phyloP scores from a whole-genome alignment of 2,113 vertebrate genomes.

The Neolamprologus hecqui region DNA sequence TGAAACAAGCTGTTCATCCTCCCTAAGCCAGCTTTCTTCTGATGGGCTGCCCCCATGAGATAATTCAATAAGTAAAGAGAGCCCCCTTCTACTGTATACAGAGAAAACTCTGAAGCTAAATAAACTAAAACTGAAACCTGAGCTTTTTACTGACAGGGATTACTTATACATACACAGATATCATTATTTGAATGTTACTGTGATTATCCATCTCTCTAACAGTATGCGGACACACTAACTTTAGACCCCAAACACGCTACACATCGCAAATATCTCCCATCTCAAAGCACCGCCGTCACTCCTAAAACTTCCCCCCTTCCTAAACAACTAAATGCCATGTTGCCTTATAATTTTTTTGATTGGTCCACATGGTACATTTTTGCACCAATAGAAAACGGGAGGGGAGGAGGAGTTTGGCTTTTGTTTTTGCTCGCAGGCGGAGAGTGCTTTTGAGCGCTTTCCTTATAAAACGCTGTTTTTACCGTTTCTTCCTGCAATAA shows the following conservation, averaged over 20 bases:
- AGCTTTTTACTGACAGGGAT: background rate
- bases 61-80: background rate
- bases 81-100: background rate
- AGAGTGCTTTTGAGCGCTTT: background rate
- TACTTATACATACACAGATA: background rate
- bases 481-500: accelerated
- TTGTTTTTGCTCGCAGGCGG: background rate
- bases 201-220: background rate
- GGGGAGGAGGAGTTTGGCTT: background rate
- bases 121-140: background rate
- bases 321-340: background rate
- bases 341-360: background rate
- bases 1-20: background rate
- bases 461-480: accelerated
- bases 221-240: background rate
- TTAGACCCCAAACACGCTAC: background rate
- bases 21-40: background rate
- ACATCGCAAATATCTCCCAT: background rate
- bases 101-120: background rate
- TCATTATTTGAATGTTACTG: background rate
- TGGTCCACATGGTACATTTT: background rate
- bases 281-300: background rate
- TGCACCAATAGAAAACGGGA: background rate
- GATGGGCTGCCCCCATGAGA: background rate
- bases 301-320: background rate